These are phyloP conservation scores for Deilephila porcellus DNA, from an alignment of 2,888 invertebrate species.

Conservation along the genomic window DNA sequence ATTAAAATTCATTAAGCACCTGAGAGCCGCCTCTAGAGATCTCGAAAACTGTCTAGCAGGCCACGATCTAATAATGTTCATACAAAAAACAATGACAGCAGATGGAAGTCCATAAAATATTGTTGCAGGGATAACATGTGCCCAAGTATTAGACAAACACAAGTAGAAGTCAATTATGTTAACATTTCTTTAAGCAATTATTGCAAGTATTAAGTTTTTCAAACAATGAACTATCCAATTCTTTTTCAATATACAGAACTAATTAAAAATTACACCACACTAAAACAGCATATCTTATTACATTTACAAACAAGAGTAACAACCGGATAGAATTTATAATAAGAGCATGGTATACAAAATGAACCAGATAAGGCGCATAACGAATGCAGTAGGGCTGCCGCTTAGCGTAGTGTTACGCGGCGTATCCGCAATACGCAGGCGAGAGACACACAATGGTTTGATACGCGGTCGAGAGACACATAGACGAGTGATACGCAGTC, in stretches of 20 bases:
- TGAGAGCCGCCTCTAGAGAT: too few species aligned
- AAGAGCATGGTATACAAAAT: neutral
- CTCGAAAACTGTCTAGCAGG: too few species aligned
- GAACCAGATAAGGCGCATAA: neutral
- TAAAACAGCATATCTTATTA: neutral
- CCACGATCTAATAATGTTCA: too few species aligned
- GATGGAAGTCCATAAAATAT: too few species aligned
- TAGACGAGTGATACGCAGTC: neutral
- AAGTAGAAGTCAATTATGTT: too few species aligned
- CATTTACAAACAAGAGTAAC: neutral
- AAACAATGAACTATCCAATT: neutral
- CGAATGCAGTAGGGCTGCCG: slow-evolving; percentile 11
- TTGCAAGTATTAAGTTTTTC: neutral
- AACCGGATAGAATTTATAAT: neutral
- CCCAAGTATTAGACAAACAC: too few species aligned
- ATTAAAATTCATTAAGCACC: too few species aligned
- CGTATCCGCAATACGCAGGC: neutral
- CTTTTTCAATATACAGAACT: too few species aligned
- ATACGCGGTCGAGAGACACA: neutral
- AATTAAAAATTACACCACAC: neutral
- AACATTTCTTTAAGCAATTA: too few species aligned
- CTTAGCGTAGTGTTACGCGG: slow-evolving; percentile 9
- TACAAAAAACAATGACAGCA: too few species aligned
- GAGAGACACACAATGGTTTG: neutral
- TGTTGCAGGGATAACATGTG: too few species aligned